These are phyloP conservation scores for Helobdella robusta DNA, from an alignment of 2,888 invertebrate species.

Conservation along the genomic window DNA sequence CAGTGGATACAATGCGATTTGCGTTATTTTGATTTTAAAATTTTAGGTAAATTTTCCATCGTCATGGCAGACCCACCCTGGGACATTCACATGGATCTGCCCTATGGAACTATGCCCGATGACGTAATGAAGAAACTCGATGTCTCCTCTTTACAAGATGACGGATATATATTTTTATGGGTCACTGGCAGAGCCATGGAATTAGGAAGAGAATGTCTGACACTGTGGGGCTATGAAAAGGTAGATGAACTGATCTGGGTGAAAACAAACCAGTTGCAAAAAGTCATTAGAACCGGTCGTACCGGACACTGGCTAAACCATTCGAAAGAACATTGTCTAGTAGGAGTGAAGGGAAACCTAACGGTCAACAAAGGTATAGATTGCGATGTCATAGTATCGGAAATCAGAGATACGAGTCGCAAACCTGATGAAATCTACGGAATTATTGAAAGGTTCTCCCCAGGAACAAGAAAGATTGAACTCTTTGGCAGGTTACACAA, in stretches of 20 bases:
- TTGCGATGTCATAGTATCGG: conserved; percentile 95
- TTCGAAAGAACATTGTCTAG: conserved; percentile 61
- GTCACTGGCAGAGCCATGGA: conserved; percentile 65
- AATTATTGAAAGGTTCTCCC: conserved; percentile 87
- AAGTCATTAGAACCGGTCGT: conserved; percentile 88
- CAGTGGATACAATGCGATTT: conserved; percentile 95
- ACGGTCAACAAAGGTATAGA: conserved; percentile 79
- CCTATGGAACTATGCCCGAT: conserved; percentile 95
- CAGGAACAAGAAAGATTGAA: conserved; percentile 92
- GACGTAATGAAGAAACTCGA: conserved; percentile 94
- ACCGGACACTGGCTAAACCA: conserved; percentile 98
- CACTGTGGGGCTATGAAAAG: conserved; percentile 61
- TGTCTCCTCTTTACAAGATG: conserved; percentile 84
- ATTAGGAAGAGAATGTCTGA: conserved; percentile 75
- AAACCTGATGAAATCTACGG: conserved; percentile 98
- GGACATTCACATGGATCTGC: conserved; percentile 98
- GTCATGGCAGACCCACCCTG: conserved; percentile 98
- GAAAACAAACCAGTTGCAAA: conserved; percentile 91
- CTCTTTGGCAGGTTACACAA: conserved; percentile 92
- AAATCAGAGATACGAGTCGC: conserved; percentile 87
- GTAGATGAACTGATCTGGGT: conserved; percentile 98
- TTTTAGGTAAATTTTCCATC: conserved; percentile 88
- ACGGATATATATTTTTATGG: conserved; percentile 78
- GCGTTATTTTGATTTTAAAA: conserved; percentile 78
- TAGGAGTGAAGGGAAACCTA: conserved; percentile 91